These are phyloP conservation scores for Grallaria varia DNA, from an alignment of 2,113 vertebrate genomes.

Conservation along the genomic window DNA sequence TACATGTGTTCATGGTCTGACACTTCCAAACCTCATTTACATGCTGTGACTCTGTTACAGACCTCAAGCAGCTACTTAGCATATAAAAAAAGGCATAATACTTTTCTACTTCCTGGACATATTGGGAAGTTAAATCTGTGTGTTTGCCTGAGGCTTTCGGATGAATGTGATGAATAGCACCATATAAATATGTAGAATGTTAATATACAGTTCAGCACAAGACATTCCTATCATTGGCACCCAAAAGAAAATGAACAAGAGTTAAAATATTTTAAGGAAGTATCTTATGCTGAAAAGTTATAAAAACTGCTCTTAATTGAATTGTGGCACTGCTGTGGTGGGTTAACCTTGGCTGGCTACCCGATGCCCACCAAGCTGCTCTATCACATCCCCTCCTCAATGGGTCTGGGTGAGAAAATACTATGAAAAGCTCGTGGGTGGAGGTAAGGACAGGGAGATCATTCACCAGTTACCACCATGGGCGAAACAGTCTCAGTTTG, in stretches of 20 bases:
- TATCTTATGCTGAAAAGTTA: neutral
- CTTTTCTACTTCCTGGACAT: neutral
- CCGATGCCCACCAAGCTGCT: neutral
- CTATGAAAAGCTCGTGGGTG: neutral
- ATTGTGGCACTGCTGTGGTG: neutral
- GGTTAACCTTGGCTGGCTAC: neutral
- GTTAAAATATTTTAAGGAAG: neutral
- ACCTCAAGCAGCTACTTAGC: neutral
- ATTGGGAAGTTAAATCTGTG: neutral
- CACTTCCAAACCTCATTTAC: neutral
- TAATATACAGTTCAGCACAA: neutral
- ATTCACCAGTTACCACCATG: fast-evolving
- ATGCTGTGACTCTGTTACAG: neutral
- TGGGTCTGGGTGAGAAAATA: neutral
- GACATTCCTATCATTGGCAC: neutral
- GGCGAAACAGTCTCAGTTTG: neutral
- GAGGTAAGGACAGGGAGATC: neutral
- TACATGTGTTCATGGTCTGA: neutral
- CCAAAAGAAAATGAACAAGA: neutral
- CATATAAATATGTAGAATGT: neutral
- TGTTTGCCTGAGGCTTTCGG: neutral
- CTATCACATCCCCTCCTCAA: neutral
- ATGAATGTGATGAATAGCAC: neutral
- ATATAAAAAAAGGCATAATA: neutral
- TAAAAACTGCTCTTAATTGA: neutral